Evolutionary conservation across 2,113 vertebrate species (phyloP).

Genomic region (Rhegmatorhina hoffmannsi): DNA sequence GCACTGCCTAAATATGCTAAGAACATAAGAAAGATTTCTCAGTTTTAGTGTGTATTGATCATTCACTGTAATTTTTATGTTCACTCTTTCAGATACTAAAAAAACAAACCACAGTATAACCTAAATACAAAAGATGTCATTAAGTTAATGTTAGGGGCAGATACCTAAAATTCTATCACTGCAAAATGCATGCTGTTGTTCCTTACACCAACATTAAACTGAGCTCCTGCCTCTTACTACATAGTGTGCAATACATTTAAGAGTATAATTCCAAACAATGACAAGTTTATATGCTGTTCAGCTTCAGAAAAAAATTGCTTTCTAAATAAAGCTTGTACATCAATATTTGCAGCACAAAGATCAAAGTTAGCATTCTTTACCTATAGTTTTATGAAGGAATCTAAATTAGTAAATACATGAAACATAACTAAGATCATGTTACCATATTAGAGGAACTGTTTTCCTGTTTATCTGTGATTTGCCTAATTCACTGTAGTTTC

Average conservation of each 20-base stretch:
- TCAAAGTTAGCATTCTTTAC: background rate
- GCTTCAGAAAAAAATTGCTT: background rate
- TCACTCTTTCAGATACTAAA: background rate
- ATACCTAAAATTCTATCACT: background rate
- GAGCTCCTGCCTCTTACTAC: background rate
- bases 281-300: background rate
- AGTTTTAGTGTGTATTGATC: background rate
- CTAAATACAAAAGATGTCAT: background rate
- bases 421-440: background rate
- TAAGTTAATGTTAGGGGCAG: background rate
- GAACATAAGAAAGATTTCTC: background rate
- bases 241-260: background rate
- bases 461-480: slow-evolving; percentile 17
- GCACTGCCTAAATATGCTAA: background rate
- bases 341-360: background rate
- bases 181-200: background rate
- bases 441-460: background rate
- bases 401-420: background rate
- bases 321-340: background rate
- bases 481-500: background rate
- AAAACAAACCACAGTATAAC: background rate
- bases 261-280: background rate
- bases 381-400: background rate
- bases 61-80: background rate
- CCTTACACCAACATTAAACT: background rate